Conservation (phyloP, 2,797 vertebrate genomes). For the Zonotrichia albicollis region DNA sequence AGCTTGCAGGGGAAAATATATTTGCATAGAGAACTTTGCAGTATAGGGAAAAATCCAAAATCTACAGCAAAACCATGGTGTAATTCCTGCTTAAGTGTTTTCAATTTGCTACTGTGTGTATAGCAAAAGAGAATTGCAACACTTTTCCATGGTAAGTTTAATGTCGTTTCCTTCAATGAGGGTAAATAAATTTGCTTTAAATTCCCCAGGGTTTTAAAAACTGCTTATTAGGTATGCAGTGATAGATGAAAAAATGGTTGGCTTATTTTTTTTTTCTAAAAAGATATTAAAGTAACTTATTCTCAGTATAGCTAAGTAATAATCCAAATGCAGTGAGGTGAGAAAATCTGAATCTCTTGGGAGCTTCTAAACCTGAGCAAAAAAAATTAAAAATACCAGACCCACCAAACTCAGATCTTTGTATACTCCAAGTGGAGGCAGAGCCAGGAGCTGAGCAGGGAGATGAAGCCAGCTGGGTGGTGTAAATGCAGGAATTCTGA, state of each 20-base stretch:
- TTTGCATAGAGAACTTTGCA: background rate
- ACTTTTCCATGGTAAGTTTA: constrained; percentile 9
- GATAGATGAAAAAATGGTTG: constrained; percentile 7
- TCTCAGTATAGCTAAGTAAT: constrained; percentile 30
- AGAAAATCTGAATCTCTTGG: constrained; percentile 23
- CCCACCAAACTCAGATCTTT: background rate
- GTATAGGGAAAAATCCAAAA: background rate
- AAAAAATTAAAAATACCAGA: background rate
- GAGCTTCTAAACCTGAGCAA: constrained; percentile 30
- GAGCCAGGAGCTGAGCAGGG: background rate
- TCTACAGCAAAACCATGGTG: background rate
- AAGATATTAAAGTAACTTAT: constrained; percentile 39
- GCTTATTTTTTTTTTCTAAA: background rate
- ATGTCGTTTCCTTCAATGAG: background rate
- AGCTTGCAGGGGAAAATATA: background rate
- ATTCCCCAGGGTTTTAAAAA: constrained; percentile 3
- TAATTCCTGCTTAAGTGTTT: constrained; percentile 22
- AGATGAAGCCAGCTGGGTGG: background rate
- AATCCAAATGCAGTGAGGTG: constrained; percentile 21
- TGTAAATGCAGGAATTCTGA: background rate
- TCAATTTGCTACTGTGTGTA: background rate
- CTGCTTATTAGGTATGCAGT: background rate
- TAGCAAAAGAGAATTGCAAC: background rate
- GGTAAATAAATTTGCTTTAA: constrained; percentile 60
- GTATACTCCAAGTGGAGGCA: background rate